phyloP scores from a whole-genome alignment of 2,797 vertebrate genomes.

The Picus viridis region DNA sequence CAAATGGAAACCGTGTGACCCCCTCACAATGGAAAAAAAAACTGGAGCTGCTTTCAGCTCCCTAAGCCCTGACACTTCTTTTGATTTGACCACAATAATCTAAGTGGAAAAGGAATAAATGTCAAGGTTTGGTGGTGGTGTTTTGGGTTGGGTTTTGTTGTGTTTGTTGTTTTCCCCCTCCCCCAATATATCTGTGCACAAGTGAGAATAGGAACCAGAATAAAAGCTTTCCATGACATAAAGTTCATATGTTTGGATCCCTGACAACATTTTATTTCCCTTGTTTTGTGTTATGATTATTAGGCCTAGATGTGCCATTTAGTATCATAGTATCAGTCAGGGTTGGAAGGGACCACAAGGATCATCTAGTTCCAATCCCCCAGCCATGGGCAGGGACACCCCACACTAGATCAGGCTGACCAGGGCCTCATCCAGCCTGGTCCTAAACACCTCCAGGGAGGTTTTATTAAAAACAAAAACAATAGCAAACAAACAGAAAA shows the following conservation, averaged over 20 bases:
- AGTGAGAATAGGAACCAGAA: conserved; percentile 34
- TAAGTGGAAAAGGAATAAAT: conserved; percentile 71
- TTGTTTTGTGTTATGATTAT: background rate
- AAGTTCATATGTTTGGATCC: conserved; percentile 28
- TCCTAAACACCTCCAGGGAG: too few relatives aligned
- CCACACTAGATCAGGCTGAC: too few relatives aligned
- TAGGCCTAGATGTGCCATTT: background rate
- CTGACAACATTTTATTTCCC: conserved; percentile 28
- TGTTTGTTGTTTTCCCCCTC: background rate
- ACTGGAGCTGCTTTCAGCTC: conserved; percentile 46
- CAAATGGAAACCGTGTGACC: conserved; percentile 72
- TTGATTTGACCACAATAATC: conserved; percentile 66
- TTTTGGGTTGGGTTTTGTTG: background rate
- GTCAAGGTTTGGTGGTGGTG: background rate
- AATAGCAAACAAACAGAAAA: too few relatives aligned
- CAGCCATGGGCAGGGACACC: too few relatives aligned
- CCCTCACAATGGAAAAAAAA: conserved; percentile 65
- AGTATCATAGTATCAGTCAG: too few relatives aligned
- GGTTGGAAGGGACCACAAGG: too few relatives aligned
- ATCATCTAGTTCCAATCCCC: too few relatives aligned
- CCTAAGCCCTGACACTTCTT: conserved; percentile 56
- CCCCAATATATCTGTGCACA: conserved; percentile 40
- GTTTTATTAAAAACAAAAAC: background rate
- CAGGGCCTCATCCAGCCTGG: too few relatives aligned
- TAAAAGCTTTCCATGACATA: conserved; percentile 31